Percentiles rank a stretch among this genome's conserved stretches.
Conservation (phyloP, 2,797 vertebrate species). For the Lophius americanus region DNA sequence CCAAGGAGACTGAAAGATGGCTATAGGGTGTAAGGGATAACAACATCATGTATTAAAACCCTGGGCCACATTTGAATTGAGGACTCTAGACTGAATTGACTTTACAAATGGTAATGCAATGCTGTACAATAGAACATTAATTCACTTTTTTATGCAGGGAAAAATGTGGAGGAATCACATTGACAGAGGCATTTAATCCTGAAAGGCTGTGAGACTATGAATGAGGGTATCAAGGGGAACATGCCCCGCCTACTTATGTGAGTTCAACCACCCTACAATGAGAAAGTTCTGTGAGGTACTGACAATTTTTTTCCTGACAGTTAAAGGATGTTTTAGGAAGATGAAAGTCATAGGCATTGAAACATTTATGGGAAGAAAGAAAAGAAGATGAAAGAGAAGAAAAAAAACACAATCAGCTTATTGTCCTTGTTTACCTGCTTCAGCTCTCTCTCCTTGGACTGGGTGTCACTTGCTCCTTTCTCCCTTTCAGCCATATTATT, state of each 20-base stretch:
- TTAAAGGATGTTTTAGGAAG: slow-evolving; percentile 10
- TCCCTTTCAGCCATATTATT: slow-evolving; percentile 47
- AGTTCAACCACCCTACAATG: slow-evolving; percentile 22
- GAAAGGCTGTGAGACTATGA: slow-evolving; percentile 22
- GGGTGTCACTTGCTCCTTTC: slow-evolving; percentile 56
- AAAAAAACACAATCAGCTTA: not conserved
- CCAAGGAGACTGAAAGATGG: slow-evolving; percentile 77
- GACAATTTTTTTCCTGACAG: slow-evolving; percentile 11
- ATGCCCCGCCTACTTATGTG: slow-evolving; percentile 21
- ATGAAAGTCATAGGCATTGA: slow-evolving; percentile 8
- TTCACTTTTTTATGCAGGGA: slow-evolving; percentile 31
- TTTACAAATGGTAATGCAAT: slow-evolving; percentile 56
- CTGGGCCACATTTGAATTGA: slow-evolving; percentile 60
- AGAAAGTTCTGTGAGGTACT: slow-evolving; percentile 13
- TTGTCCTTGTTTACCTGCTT: slow-evolving; percentile 73
- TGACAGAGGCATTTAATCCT: slow-evolving; percentile 23
- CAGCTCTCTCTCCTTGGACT: slow-evolving; percentile 65
- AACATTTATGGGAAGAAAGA: slow-evolving; percentile 6
- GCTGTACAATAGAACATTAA: slow-evolving; percentile 15
- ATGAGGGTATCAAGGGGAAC: slow-evolving; percentile 13
- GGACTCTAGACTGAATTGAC: slow-evolving; percentile 53
- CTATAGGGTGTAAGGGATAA: slow-evolving; percentile 82
- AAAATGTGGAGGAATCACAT: slow-evolving; percentile 23
- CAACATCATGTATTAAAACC: slow-evolving; percentile 77
- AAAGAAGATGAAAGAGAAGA: not conserved